These are phyloP conservation scores for Axis porcinus DNA, from an alignment of 2,113 vertebrate genomes.

Conservation along the genomic window DNA sequence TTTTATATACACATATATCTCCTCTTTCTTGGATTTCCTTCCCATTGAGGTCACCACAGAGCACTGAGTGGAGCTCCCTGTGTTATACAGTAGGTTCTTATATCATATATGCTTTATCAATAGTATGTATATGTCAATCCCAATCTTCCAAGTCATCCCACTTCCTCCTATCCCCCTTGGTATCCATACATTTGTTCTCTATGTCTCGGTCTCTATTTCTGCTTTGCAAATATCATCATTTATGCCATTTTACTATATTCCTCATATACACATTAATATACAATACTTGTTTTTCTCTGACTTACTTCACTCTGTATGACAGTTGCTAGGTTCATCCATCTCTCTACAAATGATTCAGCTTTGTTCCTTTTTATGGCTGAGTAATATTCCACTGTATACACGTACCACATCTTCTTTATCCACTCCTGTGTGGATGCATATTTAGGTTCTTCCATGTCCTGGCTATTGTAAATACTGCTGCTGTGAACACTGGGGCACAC, in stretches of 20 bases:
- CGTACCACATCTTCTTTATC: not conserved
- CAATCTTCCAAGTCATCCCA: not conserved
- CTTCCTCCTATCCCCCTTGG: not conserved
- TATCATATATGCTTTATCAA: not conserved
- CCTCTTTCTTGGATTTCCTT: not conserved
- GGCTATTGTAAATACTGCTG: not conserved
- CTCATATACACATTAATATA: not conserved
- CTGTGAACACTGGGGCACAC: not conserved
- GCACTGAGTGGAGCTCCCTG: not conserved
- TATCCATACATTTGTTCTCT: not conserved
- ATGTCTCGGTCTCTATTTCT: not conserved
- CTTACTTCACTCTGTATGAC: not conserved
- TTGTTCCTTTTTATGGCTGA: not conserved
- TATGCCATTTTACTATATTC: not conserved
- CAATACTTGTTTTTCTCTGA: not conserved
- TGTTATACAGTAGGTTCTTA: not conserved
- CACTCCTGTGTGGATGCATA: not conserved
- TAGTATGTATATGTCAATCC: not conserved
- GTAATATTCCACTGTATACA: not conserved
- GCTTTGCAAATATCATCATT: not conserved
- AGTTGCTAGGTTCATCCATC: not conserved
- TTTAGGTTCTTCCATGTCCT: not conserved
- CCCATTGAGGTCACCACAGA: not conserved
- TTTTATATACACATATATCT: not conserved
- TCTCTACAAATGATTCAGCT: not conserved